Base-by-base conservation (phyloP, 2,113 vertebrate genomes). In the Aphyosemion australe region DNA sequence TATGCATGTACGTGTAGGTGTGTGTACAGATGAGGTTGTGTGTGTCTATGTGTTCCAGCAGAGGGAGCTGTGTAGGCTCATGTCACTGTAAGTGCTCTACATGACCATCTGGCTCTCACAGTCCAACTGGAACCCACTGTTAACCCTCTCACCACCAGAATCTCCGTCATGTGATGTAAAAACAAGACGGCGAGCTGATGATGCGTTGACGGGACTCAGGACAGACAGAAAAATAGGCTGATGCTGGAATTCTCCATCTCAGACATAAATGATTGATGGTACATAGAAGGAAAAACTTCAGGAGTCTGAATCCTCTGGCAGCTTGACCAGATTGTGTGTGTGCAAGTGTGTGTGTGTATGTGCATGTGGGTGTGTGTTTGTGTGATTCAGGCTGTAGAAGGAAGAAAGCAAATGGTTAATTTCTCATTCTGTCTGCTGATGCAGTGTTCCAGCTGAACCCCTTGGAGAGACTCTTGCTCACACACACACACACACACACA, bases 31-130 rank as follows among this genome's bases (percentile, higher is more conserved):
- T 61, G 57, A 49, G 70, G 43, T 54, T 48, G 46, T 19, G 46
- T 59, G 69, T 74, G 68, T 72, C 65, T 34, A 49, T 78, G 61
- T 34, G 52, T 58, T 84, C 88, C 89, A 90, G 86, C 88, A 91
- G 89, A 84, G 87, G 87, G 86, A 78, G 86, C 84, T 90, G 74
- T 88, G 76, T 74, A 78, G 59, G 69, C 65, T 72, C 83, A 49
- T 76, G 74, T 88, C 76, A 78, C 86, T 83, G 82, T 76, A 69
- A 86, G 83, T 79, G 86, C 84, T 84, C 83, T 81, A 82, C 86
- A 89, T 82, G 87, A 87, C 92, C 92, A 93, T 93, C 92, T 93
- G 92, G 90, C 84, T 87, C 86, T 79, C 84, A 32, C 88, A 64
- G 73, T 88, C 80, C 80, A 83, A 74, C 83, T 76, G 76, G 43